Percentiles rank a stretch among this genome's conserved stretches.
Conservation (phyloP, 2,113 vertebrate species). For the Prinia subflava region DNA sequence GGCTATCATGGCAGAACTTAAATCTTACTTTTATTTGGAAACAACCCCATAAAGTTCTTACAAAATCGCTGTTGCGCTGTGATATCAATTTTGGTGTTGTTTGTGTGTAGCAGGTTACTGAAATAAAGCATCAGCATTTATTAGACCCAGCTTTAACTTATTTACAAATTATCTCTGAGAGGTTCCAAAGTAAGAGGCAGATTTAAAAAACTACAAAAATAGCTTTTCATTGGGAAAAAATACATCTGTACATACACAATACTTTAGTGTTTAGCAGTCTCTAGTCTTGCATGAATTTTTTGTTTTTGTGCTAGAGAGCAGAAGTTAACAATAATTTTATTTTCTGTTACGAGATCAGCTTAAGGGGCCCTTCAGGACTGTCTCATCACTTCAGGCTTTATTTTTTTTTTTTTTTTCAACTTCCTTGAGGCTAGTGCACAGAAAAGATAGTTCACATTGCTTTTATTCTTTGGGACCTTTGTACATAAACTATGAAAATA, state of each 20-base stretch:
- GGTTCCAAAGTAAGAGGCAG: not conserved
- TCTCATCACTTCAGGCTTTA: not conserved
- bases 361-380: not conserved
- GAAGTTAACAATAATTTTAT: not conserved
- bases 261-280: not conserved
- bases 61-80: accelerated
- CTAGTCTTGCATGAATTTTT: accelerated
- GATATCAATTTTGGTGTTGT: not conserved
- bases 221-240: not conserved
- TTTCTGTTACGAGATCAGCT: not conserved
- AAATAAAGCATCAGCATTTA: not conserved
- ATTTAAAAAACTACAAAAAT: not conserved
- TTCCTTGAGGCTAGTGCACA: not conserved
- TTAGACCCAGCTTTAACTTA: not conserved
- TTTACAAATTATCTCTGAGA: not conserved
- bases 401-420: not conserved
- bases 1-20: accelerated
- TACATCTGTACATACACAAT: accelerated
- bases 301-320: not conserved
- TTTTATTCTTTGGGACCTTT: not conserved
- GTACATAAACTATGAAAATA: not conserved
- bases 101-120: not conserved
- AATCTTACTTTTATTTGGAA: not conserved
- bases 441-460: not conserved
- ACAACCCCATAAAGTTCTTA: not conserved